Base-by-base conservation (phyloP, 1,140 invertebrate genomes). In the Drosophila aff. region DNA sequence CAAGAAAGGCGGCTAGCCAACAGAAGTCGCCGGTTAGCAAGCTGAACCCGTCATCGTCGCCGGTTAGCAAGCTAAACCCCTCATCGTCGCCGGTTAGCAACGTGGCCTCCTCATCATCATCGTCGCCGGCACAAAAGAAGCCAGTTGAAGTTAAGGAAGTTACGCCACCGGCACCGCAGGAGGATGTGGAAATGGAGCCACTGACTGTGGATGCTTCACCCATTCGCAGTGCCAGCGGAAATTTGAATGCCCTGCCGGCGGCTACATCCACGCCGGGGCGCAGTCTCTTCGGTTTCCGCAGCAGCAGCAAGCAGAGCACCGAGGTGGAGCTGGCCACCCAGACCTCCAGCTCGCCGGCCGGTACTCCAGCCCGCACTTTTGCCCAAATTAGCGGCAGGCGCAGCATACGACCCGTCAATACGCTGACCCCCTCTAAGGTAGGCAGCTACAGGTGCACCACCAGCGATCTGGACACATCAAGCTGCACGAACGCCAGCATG, bases 191-290 rank as follows among this genome's bases (percentile, higher is more conserved):
- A 2, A 91, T 91, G 89, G 91, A 92, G 64, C 0, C 89, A 3
- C 60, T 91, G 0, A 55, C 71, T 4, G 66, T 87, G 3, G 86
- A 92, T 28, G 66, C 72, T 10, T 91, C 91, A 18, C 91, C 85
- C 16, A 73, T 82, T 1, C 62, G 71, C 28, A 50, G 21, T 16
- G 49, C 41, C 6, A 49, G 13, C 13, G 62, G 69, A 10, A 66
- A 67, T 16, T 13, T 55, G 3, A 52, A 67, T 10, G 58, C 49
- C 10, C 50, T 76, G 43, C 91, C 91, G 11, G 43, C 85, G 1
- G 91, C 91, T 23, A 92, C 91, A 13, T 92, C 91, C 7, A 92
- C 91, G 2, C 91, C 91, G 0, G 91, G 84, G 4, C 85, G 84
- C 31, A 91, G 65, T 49, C 71, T 79, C 6, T 90, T 82, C 26